A percentile compares a stretch with the other conserved stretches of the same genome.
These are phyloP conservation scores for Hippopotamyrus pictus DNA, from an alignment of 2,797 vertebrate species.

Conservation along the genomic window DNA sequence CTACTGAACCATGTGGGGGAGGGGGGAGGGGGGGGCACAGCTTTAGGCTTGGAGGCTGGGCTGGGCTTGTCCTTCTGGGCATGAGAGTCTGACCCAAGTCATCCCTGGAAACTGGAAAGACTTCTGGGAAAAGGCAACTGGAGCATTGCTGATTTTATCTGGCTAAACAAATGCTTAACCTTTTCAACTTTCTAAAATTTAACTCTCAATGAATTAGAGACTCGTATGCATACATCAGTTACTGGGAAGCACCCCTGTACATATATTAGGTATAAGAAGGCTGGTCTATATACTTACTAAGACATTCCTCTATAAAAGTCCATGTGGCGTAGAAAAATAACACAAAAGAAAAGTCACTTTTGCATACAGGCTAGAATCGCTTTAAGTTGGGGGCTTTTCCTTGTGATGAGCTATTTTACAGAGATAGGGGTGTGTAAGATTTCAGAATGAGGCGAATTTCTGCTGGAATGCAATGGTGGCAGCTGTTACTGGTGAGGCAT, in stretches of 20 bases:
- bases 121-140: background rate
- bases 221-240: background rate
- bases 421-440: background rate
- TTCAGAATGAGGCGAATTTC: background rate
- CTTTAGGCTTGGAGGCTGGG: background rate
- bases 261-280: background rate
- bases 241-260: background rate
- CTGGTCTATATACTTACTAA: background rate
- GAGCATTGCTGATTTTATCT: background rate
- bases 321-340: background rate
- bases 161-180: background rate
- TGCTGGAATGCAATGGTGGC: background rate
- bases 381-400: background rate
- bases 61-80: background rate
- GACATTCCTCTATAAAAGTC: background rate
- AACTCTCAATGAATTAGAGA: background rate
- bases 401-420: background rate
- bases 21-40: background rate
- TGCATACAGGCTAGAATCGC: background rate
- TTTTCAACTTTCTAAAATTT: background rate
- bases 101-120: background rate
- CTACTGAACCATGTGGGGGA: background rate
- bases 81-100: background rate
- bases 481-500: slow-evolving; percentile 3
- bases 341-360: background rate